phyloP scores from a whole-genome alignment of 2,113 vertebrate species.

The Phaethornis superciliosus region DNA sequence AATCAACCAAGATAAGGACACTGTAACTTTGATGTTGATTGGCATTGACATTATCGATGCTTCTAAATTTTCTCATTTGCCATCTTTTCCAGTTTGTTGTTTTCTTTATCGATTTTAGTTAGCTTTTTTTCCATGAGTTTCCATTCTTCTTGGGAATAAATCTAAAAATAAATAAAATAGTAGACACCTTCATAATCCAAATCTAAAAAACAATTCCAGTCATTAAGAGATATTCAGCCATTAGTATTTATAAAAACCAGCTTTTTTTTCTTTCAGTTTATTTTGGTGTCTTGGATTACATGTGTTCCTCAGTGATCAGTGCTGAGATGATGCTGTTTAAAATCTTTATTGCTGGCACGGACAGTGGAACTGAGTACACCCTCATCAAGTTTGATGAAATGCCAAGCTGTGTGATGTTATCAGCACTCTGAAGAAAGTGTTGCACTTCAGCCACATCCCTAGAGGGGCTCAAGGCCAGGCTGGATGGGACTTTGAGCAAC shows the following conservation, averaged over 20 bases:
- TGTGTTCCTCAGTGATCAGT: too few relatives aligned
- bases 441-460: too few relatives aligned
- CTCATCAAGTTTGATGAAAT: too few relatives aligned
- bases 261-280: not conserved
- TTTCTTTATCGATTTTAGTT: conserved; percentile 56
- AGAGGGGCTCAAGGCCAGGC: too few relatives aligned
- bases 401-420: too few relatives aligned
- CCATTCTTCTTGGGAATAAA: not conserved
- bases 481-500: too few relatives aligned
- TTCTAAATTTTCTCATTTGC: conserved; percentile 51
- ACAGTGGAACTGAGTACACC: too few relatives aligned
- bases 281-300: not conserved
- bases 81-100: conserved; percentile 37
- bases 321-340: too few relatives aligned
- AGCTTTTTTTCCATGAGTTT: not conserved
- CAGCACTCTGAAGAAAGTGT: too few relatives aligned
- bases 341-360: too few relatives aligned
- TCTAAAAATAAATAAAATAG: not conserved
- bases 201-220: not conserved
- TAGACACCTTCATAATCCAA: not conserved
- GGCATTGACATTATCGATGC: conserved; percentile 67
- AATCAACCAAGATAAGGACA: conserved; percentile 53
- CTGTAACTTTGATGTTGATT: conserved; percentile 55
- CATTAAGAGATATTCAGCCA: not conserved
- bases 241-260: not conserved